These are phyloP conservation scores for Oscheius sp. DNA, from an alignment of 2,888 invertebrate species.

Conservation along the genomic window DNA sequence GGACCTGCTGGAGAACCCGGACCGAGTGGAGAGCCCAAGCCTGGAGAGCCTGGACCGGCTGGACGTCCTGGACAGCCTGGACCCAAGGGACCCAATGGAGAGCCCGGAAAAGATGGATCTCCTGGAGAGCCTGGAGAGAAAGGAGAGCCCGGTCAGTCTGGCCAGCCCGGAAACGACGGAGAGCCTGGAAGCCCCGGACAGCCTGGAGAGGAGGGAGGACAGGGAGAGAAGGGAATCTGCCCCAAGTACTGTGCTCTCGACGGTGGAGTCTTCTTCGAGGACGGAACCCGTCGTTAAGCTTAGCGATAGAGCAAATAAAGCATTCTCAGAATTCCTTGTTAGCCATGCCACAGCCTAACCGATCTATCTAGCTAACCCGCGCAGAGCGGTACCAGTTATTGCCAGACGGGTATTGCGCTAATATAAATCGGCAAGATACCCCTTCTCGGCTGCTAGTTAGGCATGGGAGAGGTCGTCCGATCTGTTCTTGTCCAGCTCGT, in stretches of 20 bases:
- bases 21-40: slow-evolving; percentile 49
- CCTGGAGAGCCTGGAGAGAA: slow-evolving; percentile 56
- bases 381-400: too few relatives aligned
- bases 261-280: slow-evolving; percentile 72
- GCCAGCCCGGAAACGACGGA: slow-evolving; percentile 59
- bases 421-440: too few relatives aligned
- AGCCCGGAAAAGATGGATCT: slow-evolving; percentile 51
- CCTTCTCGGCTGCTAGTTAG: too few relatives aligned
- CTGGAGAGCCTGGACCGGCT: slow-evolving; percentile 54
- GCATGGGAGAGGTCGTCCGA: too few relatives aligned
- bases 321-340: too few relatives aligned
- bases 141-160: slow-evolving; percentile 55
- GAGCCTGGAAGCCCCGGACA: slow-evolving; percentile 47
- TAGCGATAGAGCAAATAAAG: too few relatives aligned
- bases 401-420: too few relatives aligned
- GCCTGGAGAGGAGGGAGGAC: slow-evolving; percentile 34
- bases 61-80: slow-evolving; percentile 56
- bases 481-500: slow-evolving; percentile 11
- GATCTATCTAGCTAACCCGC: too few relatives aligned
- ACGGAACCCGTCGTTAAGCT: slow-evolving; percentile 67
- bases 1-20: slow-evolving; percentile 53
- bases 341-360: too few relatives aligned
- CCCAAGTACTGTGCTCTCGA: slow-evolving; percentile 64
- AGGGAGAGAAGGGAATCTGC: slow-evolving; percentile 64
- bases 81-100: slow-evolving; percentile 53